A percentile compares a stretch with the other conserved stretches of the same genome.
phyloP scores from a whole-genome alignment of 2,113 vertebrate genomes.

The Cathartes aura region DNA sequence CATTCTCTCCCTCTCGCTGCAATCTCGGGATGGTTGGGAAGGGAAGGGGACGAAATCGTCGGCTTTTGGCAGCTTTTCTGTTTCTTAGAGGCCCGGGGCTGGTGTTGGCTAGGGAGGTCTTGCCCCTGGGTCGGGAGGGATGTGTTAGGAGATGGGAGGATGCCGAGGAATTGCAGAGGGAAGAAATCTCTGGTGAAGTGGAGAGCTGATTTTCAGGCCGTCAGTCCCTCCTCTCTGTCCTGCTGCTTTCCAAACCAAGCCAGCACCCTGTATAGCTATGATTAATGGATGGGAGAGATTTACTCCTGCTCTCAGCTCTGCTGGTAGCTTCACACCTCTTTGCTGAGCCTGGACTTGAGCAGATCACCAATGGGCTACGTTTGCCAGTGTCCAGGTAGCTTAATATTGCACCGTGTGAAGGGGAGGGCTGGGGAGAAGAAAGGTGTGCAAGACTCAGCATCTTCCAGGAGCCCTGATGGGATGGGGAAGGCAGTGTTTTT shows the following conservation, averaged over 20 bases:
- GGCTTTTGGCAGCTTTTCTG: neutral
- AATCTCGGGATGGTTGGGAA: neutral
- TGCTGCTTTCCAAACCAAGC: neutral
- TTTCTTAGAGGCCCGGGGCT: neutral
- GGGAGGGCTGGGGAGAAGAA: neutral
- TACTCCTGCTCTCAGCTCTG: neutral
- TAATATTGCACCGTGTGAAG: rapidly evolving
- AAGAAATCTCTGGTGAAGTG: neutral
- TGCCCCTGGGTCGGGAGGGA: neutral
- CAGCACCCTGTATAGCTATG: rapidly evolving
- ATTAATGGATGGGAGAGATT: neutral
- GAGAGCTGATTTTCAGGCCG: neutral
- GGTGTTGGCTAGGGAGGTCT: neutral
- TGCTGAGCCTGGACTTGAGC: neutral
- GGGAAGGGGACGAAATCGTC: neutral
- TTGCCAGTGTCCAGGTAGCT: neutral
- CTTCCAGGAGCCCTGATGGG: neutral
- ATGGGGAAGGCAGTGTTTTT: neutral
- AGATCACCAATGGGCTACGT: neutral
- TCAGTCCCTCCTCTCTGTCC: neutral
- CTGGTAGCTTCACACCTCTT: neutral
- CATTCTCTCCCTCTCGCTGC: neutral
- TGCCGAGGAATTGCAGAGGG: neutral
- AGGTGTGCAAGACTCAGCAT: neutral
- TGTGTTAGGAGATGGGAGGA: neutral